Percentiles rank a stretch among this genome's conserved stretches.
Conservation (phyloP, 2,113 vertebrate species). For the Saiga tatarica region DNA sequence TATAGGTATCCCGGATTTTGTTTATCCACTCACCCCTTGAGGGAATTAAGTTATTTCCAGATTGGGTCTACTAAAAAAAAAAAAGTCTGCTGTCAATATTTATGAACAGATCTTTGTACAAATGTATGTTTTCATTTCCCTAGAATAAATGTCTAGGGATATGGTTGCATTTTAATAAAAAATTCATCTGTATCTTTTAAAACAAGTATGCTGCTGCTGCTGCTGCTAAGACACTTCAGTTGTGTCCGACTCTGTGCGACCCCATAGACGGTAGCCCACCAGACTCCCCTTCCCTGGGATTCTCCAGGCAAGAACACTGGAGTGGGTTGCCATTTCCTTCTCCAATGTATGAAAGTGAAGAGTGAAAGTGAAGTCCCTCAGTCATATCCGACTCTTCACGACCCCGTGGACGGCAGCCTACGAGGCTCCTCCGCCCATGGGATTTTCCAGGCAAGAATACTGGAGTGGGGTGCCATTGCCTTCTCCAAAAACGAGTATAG, state of each 20-base stretch:
- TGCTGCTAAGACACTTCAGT: too few species aligned
- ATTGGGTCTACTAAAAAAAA: background rate
- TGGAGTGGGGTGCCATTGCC: too few species aligned
- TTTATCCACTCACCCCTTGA: background rate
- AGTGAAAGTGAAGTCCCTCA: too few species aligned
- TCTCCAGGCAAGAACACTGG: too few species aligned
- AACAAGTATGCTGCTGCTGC: background rate
- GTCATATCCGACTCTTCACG: rapidly evolving
- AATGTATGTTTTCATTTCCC: background rate
- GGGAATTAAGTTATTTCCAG: background rate
- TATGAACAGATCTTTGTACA: background rate
- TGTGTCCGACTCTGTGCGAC: rapidly evolving
- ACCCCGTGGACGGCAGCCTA: too few species aligned
- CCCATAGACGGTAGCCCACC: too few species aligned
- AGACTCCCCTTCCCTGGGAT: too few species aligned
- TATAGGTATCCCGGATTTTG: background rate
- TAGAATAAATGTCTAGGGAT: background rate
- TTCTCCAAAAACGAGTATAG: background rate
- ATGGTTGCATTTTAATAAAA: background rate
- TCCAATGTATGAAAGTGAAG: too few species aligned
- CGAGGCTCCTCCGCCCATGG: too few species aligned
- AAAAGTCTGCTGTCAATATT: background rate
- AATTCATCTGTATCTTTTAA: background rate
- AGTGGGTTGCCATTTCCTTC: too few species aligned
- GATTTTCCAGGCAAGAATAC: too few species aligned